Percentiles rank a stretch among this genome's conserved stretches.
phyloP scores from a whole-genome alignment of 2,113 vertebrate genomes.

The Smithornis capensis region DNA sequence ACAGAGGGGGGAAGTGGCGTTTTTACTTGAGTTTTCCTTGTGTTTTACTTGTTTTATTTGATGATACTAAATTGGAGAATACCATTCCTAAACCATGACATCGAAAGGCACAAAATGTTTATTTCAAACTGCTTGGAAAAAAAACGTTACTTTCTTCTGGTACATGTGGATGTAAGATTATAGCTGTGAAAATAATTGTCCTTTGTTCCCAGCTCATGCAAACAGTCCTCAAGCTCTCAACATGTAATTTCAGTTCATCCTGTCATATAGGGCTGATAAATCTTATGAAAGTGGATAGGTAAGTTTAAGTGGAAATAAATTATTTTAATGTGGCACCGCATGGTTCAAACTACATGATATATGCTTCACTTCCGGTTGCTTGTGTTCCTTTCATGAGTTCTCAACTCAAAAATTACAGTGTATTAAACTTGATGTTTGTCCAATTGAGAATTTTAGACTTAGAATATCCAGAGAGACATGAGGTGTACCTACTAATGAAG shows the following conservation, averaged over 20 bases:
- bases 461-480: background rate
- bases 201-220: background rate
- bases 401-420: background rate
- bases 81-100: background rate
- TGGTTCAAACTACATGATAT: background rate
- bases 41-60: background rate
- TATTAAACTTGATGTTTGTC: background rate
- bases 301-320: background rate
- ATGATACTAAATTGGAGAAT: background rate
- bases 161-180: background rate
- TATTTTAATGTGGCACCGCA: background rate
- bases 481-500: background rate
- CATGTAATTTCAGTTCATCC: background rate
- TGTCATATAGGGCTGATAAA: background rate
- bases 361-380: background rate
- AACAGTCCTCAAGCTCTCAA: background rate
- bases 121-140: background rate
- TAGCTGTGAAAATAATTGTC: background rate
- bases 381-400: background rate
- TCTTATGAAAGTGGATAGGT: background rate
- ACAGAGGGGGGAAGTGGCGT: background rate
- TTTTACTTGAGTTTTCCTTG: too few species aligned
- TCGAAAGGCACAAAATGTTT: background rate
- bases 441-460: background rate
- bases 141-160: background rate